Conservation (phyloP, 2,797 vertebrate genomes). For the Hoplostethus atlanticus region DNA sequence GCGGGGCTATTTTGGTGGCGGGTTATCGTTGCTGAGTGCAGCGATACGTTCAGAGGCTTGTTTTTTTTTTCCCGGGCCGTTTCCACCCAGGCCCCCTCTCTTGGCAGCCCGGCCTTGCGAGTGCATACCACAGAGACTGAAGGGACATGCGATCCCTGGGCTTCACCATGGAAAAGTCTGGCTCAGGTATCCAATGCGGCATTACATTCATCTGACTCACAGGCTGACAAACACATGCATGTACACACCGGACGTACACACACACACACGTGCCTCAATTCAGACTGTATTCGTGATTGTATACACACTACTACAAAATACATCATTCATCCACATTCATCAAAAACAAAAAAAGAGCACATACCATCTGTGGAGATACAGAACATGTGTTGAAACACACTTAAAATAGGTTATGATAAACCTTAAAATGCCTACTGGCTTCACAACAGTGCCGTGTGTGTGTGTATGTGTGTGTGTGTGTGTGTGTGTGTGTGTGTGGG, state of each 20-base stretch:
- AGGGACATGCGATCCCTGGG: slow-evolving; percentile 61
- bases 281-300: slow-evolving; percentile 15
- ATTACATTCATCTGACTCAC: slow-evolving; percentile 71
- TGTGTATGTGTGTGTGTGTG: slow-evolving; percentile 6
- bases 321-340: background rate
- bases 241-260: slow-evolving; percentile 11
- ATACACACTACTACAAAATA: slow-evolving; percentile 6
- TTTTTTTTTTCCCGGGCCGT: slow-evolving; percentile 47
- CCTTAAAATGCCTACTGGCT: slow-evolving; percentile 12
- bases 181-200: slow-evolving; percentile 70
- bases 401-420: slow-evolving; percentile 28
- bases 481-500: slow-evolving; percentile 2
- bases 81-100: slow-evolving; percentile 42
- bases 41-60: slow-evolving; percentile 45
- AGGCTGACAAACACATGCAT: slow-evolving; percentile 52
- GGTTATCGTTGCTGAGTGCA: slow-evolving; percentile 39
- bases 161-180: slow-evolving; percentile 66
- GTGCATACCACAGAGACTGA: slow-evolving; percentile 67
- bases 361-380: background rate
- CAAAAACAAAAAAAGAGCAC: background rate
- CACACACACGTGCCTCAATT: background rate
- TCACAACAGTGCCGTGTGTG: background rate
- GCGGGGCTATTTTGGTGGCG: slow-evolving; percentile 64
- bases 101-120: slow-evolving; percentile 58
- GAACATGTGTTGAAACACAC: background rate